Base-by-base conservation (phyloP, 1,140 invertebrate genomes). In the Mactra quadrangularis region DNA sequence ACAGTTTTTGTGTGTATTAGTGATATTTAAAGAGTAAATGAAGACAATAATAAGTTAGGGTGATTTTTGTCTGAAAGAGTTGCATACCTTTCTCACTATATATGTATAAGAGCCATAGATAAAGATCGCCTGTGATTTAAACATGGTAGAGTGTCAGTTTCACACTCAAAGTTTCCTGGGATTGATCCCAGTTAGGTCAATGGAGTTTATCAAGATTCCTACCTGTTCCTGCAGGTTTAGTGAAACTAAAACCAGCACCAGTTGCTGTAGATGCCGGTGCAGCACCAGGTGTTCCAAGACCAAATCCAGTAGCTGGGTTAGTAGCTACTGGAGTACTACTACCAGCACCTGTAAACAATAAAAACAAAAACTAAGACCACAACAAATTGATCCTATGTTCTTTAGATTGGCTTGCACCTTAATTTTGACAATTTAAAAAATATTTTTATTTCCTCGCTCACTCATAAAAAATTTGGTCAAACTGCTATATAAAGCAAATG, bases 251-350 rank as follows among this genome's bases (percentile, higher is more conserved):
- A 11, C 64, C 64, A 38, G 59, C 29, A 62, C 72, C 31, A 7
- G 75, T 25, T 15, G 38, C 66, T 29, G 50, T 47, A n/a, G 45
- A 33, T 3, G 53, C 38, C 1, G 71, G 7, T n/a, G 75, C 4
- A 38, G 84, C 55, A 25, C 68, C 38, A 25, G 72, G 41, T 15
- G 13, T 50, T 35, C 87, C 86, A 84, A 87, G 86, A 17, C 53
- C 68, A 62, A 88, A 89, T 6, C 88, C 87, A 38, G 77, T 64
- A 60, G 66, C n/a, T n/a, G 81, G n/a, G 11, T 68, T 52, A 25
- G 68, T 33, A 2, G 78, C 6, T 29, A 75, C 59, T n/a, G 70
- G 59, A 17, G 81, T 29, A 25, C 29, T 29, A 47, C 7, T 31
- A 3, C 47, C 47, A 62, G 27, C 27, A 13, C 17, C 13, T 19